Evolutionary conservation across 2,113 vertebrate species (phyloP).

Genomic region (Panurus biarmicus): DNA sequence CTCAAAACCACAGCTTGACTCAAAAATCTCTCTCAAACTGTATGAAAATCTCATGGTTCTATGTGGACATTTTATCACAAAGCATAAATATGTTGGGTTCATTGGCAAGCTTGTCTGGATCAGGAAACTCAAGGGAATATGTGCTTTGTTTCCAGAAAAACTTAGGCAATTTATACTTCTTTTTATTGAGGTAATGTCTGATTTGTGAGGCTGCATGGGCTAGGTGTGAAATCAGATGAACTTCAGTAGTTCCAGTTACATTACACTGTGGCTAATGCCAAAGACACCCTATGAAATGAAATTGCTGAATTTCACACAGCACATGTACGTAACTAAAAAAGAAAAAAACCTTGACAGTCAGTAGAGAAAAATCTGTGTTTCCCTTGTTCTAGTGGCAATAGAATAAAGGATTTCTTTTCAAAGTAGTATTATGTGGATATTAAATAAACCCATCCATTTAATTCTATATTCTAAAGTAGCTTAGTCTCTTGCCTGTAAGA

Average conservation of each 20-base stretch:
- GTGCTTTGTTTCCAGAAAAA: not conserved
- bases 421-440: constrained; percentile 44
- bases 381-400: not conserved
- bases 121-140: not conserved
- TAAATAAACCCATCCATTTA: constrained; percentile 35
- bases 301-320: constrained; percentile 33
- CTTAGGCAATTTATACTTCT: not conserved
- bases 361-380: constrained; percentile 13
- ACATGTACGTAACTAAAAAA: not conserved
- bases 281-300: constrained; percentile 56
- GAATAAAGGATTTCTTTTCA: constrained; percentile 38
- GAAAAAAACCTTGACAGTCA: not conserved
- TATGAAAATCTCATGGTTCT: not conserved
- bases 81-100: not conserved
- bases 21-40: not conserved
- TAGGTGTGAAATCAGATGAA: constrained; percentile 61
- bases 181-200: not conserved
- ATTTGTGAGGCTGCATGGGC: constrained; percentile 14
- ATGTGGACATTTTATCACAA: not conserved
- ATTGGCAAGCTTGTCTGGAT: not conserved
- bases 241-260: constrained; percentile 17
- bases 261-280: constrained; percentile 51
- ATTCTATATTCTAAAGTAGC: constrained; percentile 10
- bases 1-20: not conserved
- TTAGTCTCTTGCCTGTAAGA: not conserved